These are phyloP conservation scores for Ibidorhyncha struthersii DNA, from an alignment of 2,113 vertebrate genomes.

Conservation along the genomic window DNA sequence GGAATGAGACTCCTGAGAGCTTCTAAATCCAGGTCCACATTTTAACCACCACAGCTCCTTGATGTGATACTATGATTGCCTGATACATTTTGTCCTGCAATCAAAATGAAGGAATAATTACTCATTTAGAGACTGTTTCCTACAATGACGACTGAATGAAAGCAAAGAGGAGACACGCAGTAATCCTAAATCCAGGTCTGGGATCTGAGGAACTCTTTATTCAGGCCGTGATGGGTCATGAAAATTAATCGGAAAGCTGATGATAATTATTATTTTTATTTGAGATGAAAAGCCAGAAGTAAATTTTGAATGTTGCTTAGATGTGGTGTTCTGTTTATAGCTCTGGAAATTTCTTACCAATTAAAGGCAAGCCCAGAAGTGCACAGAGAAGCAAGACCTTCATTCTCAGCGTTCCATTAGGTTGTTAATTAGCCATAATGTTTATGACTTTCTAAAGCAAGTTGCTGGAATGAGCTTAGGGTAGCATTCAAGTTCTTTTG, in stretches of 20 bases:
- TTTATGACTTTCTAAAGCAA: constrained; percentile 45
- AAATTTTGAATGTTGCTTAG: constrained; percentile 6
- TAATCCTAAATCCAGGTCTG: not conserved
- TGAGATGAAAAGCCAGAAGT: not conserved
- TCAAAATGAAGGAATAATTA: not conserved
- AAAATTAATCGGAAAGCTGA: constrained; percentile 9
- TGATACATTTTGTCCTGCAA: not conserved
- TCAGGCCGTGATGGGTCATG: not conserved
- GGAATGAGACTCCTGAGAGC: not conserved
- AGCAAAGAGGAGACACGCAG: not conserved
- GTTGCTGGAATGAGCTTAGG: not conserved
- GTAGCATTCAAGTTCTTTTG: not conserved
- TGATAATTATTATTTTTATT: constrained; percentile 17
- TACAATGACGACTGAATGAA: not conserved
- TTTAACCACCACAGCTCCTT: not conserved
- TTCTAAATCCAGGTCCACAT: not conserved
- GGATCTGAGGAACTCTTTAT: not conserved
- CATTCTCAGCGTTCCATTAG: not conserved
- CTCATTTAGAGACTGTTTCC: not conserved
- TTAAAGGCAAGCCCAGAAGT: constrained; percentile 9
- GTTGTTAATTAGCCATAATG: constrained; percentile 45
- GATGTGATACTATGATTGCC: not conserved
- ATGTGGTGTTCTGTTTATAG: not conserved
- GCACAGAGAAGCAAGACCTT: constrained; percentile 31
- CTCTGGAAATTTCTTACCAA: constrained; percentile 26